Evolutionary conservation across 1,140 invertebrate genomes (phyloP).

Genomic region (Archivesica marissinica): DNA sequence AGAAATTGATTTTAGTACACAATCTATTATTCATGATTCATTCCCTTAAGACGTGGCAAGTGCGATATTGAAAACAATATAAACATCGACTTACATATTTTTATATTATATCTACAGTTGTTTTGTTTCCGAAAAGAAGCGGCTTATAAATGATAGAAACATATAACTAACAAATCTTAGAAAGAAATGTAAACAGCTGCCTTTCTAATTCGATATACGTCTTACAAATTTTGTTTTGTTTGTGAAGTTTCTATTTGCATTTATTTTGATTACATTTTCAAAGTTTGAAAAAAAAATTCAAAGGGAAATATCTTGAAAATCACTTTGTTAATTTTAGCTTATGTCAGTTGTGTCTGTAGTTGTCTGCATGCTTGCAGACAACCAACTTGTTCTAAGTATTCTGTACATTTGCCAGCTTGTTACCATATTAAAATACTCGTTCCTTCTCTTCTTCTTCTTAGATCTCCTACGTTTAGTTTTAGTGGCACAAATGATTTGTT

Average conservation of each 20-base stretch:
- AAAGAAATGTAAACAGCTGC: neutral
- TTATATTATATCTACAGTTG: neutral
- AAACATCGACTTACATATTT: conserved; percentile 55
- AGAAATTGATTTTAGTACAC: conserved; percentile 59
- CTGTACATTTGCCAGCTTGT: too few species aligned
- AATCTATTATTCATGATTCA: conserved; percentile 63
- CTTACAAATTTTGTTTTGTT: neutral
- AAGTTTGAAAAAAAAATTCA: neutral
- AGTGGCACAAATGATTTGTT: too few species aligned
- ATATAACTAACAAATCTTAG: neutral
- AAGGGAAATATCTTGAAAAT: neutral
- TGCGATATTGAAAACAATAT: conserved; percentile 55
- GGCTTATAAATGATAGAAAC: neutral
- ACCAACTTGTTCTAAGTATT: too few species aligned
- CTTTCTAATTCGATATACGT: neutral
- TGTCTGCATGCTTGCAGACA: too few species aligned
- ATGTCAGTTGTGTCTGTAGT: neutral
- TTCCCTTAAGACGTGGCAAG: conserved; percentile 51
- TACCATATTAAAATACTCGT: too few species aligned
- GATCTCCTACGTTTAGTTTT: too few species aligned
- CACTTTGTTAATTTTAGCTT: neutral
- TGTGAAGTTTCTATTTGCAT: neutral
- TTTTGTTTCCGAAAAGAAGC: neutral
- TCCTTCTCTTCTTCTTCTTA: too few species aligned
- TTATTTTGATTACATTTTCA: neutral